A percentile compares a stretch with the other conserved stretches of the same genome.
These are phyloP conservation scores for Apamea epomidion DNA, from an alignment of 2,888 invertebrate genomes.

Conservation along the genomic window DNA sequence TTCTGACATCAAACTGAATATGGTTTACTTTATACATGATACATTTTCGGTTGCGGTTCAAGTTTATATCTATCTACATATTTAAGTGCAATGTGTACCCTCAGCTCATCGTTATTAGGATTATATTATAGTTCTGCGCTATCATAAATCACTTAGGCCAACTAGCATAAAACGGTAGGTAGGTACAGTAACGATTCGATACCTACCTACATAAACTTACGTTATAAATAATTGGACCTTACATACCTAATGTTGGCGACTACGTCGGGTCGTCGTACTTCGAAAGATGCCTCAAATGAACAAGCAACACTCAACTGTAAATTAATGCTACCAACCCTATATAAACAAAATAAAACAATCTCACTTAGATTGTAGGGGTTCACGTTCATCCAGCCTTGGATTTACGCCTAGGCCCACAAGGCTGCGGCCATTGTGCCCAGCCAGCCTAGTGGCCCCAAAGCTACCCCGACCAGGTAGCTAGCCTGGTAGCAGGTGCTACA, in stretches of 20 bases:
- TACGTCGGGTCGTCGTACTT: conserved; percentile 98
- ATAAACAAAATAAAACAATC: conserved; percentile 88
- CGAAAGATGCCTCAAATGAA: conserved; percentile 98
- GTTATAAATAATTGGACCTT: background rate
- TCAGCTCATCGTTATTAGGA: background rate
- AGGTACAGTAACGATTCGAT: background rate
- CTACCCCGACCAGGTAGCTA: no score
- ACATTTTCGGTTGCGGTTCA: conserved; percentile 44
- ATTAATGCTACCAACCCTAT: conserved; percentile 81
- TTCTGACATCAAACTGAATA: conserved; percentile 71
- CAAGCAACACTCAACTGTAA: conserved; percentile 75
- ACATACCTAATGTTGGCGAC: conserved; percentile 90
- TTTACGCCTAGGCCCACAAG: no score
- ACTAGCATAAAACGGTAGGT: background rate
- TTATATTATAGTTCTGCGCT: background rate
- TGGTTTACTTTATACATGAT: conserved; percentile 56
- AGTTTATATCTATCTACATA: conserved; percentile 16
- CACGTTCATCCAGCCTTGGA: no score
- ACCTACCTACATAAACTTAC: no score
- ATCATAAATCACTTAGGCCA: background rate
- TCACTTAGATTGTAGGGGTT: conserved; percentile 60
- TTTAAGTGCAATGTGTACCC: conserved; percentile 1
- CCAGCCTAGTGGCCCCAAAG: no score
- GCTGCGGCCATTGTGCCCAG: no score
- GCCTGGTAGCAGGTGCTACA: no score